Evolutionary conservation across 2,888 invertebrate genomes (phyloP).

Genomic region (Tetragonula carbonaria): DNA sequence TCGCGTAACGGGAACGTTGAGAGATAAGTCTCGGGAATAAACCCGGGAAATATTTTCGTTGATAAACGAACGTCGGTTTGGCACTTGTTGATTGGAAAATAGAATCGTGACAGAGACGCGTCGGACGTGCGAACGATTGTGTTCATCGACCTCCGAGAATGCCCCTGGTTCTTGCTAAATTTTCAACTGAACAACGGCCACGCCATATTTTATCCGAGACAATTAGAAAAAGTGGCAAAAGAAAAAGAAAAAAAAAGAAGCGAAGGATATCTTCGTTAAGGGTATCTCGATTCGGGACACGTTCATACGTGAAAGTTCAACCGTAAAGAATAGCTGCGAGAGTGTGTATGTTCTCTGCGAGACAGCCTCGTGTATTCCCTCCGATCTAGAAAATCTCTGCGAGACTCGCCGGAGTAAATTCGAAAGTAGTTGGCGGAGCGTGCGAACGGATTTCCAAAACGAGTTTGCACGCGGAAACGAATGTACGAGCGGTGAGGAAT

Average conservation of each 20-base stretch:
- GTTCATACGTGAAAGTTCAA: constrained; percentile 11
- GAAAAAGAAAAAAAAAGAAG: not conserved
- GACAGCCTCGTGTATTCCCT: not conserved
- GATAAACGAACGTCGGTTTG: constrained; percentile 3
- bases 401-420: constrained; percentile 32
- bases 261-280: not conserved
- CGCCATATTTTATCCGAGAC: not conserved
- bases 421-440: constrained; percentile 36
- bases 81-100: constrained; percentile 44
- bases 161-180: not conserved
- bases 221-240: not conserved
- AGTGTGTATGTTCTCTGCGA: constrained; percentile 1
- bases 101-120: not conserved
- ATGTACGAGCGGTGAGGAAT: constrained; percentile 10
- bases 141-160: not conserved
- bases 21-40: not conserved
- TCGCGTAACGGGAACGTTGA: too few relatives aligned
- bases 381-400: constrained; percentile 54
- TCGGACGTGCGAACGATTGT: not conserved
- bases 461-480: constrained; percentile 39
- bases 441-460: constrained; percentile 40
- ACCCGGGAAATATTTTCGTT: not conserved
- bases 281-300: constrained; percentile 5
- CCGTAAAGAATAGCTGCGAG: constrained; percentile 12
- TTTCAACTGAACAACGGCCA: not conserved